Evolutionary conservation across 2,797 vertebrate genomes (phyloP), one percentile per base, ranked within the genome.

Genomic region (Carapus acus): DNA sequence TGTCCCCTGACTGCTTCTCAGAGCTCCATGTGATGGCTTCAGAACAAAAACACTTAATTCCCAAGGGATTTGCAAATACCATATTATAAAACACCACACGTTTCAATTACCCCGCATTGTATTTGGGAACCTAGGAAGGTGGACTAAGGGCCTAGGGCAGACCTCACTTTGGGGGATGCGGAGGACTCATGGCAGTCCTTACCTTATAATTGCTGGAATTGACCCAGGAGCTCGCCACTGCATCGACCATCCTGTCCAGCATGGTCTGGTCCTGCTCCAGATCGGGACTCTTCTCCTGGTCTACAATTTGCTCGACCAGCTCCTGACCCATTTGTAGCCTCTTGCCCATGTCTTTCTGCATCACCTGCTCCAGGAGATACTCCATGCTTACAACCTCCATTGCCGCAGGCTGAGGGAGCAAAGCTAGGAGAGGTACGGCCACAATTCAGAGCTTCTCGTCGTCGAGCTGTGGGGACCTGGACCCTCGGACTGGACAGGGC

Each of bases 191-290:
- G 6, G 6, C 21, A n/a, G 13, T 21, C n/a, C 88, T 90, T 88
- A 98, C 96, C 94, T 98, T 98, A 43, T 92, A 98, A 86, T 98
- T 94, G 83, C 92, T 96, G 62, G 93, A 91, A 83, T 97, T 97
- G 58, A 98, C 92, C 96, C 96, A 98, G 60, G 91, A 92, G 54
- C 92, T 89, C 64, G 93, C 93, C 58, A 98, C 83, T 6, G 88
- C 85, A 48, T 98, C 95, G 80, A 97, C 92, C 86, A 94, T 89
- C 75, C 91, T 86, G 87, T 98, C 96, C 80, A 97, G 84, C 83
- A 87, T 69, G 49, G 83, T 87, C 86, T 94, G 94, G 86, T 98
- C 96, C n/a, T 93, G 90, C 50, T 97, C 94, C 65, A 98, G 86
- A 71, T 92, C 90, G 2, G 87, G 77, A 50, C 87, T 90, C 79